Evolutionary conservation across 2,888 invertebrate genomes (phyloP).

Genomic region (Habrosyne pyritoides): DNA sequence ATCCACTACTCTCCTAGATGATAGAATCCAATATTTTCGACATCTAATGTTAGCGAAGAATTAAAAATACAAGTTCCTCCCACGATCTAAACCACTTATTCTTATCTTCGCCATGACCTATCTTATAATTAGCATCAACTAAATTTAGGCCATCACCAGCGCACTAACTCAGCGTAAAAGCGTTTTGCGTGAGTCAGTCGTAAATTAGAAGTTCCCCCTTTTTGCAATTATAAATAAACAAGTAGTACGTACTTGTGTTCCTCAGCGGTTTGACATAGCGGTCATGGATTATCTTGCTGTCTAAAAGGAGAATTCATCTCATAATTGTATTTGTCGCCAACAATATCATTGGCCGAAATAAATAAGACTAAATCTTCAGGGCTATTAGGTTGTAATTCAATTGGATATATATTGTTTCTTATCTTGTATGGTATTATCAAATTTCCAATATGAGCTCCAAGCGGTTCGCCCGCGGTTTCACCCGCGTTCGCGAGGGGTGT

Average conservation of each 20-base stretch:
- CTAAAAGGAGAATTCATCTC: not conserved
- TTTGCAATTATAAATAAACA: not conserved
- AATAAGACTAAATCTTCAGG: not conserved
- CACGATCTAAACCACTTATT: not conserved
- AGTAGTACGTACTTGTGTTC: not conserved
- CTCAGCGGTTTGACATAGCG: not conserved
- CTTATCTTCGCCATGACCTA: conserved; percentile 1
- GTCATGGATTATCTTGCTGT: not conserved
- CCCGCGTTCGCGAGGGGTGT: too few species aligned
- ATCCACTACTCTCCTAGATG: too few species aligned
- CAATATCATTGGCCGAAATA: not conserved
- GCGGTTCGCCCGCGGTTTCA: too few species aligned
- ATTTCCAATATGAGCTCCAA: not conserved
- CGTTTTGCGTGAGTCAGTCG: not conserved
- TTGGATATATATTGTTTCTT: not conserved
- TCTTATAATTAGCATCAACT: conserved; percentile 1
- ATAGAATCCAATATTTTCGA: too few species aligned
- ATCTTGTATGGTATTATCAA: not conserved
- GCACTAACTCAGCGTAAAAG: not conserved
- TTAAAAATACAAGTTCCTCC: not conserved
- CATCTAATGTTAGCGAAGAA: not conserved
- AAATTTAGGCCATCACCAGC: not conserved
- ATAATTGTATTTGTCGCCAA: not conserved
- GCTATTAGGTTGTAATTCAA: not conserved
- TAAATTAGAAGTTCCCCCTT: not conserved